These are phyloP conservation scores for Oreonectes daqikongensis DNA, from an alignment of 2,797 vertebrate genomes.

Conservation along the genomic window DNA sequence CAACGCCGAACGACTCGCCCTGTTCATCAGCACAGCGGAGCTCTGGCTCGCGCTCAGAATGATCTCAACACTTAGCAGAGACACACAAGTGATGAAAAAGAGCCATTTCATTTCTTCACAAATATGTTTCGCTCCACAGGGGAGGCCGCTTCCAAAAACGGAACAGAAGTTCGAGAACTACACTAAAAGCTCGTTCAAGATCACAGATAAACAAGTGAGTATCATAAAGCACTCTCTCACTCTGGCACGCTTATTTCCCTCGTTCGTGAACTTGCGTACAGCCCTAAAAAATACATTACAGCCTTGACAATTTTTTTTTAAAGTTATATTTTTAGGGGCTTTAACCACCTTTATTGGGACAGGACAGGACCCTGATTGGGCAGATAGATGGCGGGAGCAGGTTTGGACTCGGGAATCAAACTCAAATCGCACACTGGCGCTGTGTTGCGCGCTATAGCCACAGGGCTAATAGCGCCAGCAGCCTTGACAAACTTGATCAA, in stretches of 20 bases:
- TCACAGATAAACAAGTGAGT: conserved; percentile 76
- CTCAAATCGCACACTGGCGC: no score
- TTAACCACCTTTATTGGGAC: no score
- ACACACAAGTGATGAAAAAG: conserved; percentile 52
- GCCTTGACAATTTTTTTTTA: no score
- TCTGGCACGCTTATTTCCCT: not conserved
- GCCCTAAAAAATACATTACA: no score
- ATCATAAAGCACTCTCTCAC: not conserved
- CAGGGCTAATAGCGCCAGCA: no score
- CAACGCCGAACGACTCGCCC: conserved; percentile 43
- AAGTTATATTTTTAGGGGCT: no score
- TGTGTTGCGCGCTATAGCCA: no score
- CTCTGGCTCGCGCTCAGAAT: conserved; percentile 46
- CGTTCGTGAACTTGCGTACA: not conserved
- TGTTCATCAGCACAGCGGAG: conserved; percentile 44
- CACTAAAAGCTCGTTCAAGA: conserved; percentile 72
- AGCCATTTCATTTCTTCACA: conserved; percentile 36
- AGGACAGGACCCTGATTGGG: no score
- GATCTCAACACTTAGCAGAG: conserved; percentile 52
- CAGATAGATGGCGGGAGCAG: no score
- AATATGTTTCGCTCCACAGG: conserved; percentile 64
- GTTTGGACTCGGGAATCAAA: no score
- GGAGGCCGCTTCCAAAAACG: conserved; percentile 76
- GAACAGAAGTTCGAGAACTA: conserved; percentile 83
- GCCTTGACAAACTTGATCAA: no score